These are phyloP conservation scores for Plectropomus leopardus DNA, from an alignment of 2,113 vertebrate genomes.

Conservation along the genomic window DNA sequence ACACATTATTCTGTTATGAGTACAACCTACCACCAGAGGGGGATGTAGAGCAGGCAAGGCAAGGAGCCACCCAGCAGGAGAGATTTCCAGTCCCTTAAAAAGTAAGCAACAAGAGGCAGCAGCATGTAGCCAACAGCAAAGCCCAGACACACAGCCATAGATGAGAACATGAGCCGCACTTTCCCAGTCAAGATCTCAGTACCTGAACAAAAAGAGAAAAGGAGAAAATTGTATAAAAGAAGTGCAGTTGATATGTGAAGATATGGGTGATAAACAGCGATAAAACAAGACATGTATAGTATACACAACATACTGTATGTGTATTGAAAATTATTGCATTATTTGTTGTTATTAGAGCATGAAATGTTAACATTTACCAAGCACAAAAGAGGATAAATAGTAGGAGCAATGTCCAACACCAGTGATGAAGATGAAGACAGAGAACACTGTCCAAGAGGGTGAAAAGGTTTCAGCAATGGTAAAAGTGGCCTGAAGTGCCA, in stretches of 20 bases:
- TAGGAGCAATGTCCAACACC: slow-evolving; percentile 91
- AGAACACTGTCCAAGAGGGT: slow-evolving; percentile 87
- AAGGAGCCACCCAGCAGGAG: too few species aligned
- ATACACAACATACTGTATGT: background rate
- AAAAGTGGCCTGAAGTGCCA: slow-evolving; percentile 89
- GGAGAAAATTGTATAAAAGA: background rate
- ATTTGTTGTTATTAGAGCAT: background rate
- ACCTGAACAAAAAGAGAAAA: slow-evolving; percentile 75
- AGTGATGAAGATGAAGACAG: slow-evolving; percentile 85
- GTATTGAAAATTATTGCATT: background rate
- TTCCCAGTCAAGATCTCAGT: slow-evolving; percentile 88
- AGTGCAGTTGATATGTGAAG: background rate
- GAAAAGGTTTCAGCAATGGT: slow-evolving; percentile 88
- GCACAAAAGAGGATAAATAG: slow-evolving; percentile 90
- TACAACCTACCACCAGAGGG: too few species aligned
- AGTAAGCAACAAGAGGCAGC: too few species aligned
- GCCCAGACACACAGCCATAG: slow-evolving; percentile 31
- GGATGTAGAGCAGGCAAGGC: too few species aligned
- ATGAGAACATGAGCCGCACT: slow-evolving; percentile 85
- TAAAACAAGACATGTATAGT: background rate
- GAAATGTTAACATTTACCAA: slow-evolving; percentile 80
- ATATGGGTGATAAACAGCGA: background rate
- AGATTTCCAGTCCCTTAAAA: too few species aligned
- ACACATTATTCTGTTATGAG: too few species aligned
- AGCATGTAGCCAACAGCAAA: too few species aligned